phyloP scores from a whole-genome alignment of 92 coral and sea anemone genomes.

The Nematostella vectensis region DNA sequence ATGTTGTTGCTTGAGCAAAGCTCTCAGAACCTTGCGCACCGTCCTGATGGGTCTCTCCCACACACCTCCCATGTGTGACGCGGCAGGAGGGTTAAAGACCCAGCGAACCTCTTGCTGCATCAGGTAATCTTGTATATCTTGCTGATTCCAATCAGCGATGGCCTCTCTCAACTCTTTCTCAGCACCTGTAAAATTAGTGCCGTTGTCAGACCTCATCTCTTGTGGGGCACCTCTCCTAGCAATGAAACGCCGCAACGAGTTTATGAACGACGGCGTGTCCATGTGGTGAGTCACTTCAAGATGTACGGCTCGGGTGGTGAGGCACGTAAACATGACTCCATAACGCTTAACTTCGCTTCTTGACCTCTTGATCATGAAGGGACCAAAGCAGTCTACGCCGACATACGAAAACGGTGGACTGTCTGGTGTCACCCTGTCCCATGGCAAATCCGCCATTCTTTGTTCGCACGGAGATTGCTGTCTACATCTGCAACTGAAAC shows the following conservation, averaged over 20 bases:
- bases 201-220: constrained; percentile 36
- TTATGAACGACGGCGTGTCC: constrained; percentile 43
- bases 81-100: constrained; percentile 52
- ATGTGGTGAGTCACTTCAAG: constrained; percentile 32
- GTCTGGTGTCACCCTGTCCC: constrained; percentile 23
- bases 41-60: constrained; percentile 43
- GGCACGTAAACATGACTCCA: constrained; percentile 43
- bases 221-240: constrained; percentile 36
- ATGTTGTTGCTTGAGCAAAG: constrained; percentile 20
- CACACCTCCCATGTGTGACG: constrained; percentile 46
- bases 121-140: constrained; percentile 17
- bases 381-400: constrained; percentile 29
- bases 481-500: constrained; percentile 29
- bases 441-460: constrained; percentile 39
- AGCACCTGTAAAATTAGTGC: constrained; percentile 27
- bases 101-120: constrained; percentile 27
- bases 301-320: constrained; percentile 40
- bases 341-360: constrained; percentile 23
- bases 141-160: constrained; percentile 34
- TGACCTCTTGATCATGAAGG: constrained; percentile 11
- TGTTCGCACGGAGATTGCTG: constrained; percentile 14
- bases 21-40: constrained; percentile 25
- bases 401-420: constrained; percentile 29
- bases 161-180: constrained; percentile 22
- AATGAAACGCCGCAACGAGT: constrained; percentile 32